Conservation (phyloP, 1,140 invertebrate genomes). For the Ips nitidus region DNA sequence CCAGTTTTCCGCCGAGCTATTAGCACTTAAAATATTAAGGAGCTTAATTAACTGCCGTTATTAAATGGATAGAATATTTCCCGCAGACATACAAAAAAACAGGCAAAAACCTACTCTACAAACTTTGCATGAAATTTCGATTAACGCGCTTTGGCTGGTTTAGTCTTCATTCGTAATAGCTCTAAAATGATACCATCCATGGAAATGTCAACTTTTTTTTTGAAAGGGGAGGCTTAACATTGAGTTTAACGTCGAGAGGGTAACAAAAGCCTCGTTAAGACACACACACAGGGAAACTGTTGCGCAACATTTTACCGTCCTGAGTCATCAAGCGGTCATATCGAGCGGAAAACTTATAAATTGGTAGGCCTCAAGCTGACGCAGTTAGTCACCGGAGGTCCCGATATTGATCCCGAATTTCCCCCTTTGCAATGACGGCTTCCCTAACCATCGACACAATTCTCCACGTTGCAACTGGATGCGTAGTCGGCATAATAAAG, state of each 20-base stretch:
- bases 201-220: background rate
- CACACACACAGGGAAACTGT: slow-evolving; percentile 6
- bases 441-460: slow-evolving; percentile 32
- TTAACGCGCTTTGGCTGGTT: slow-evolving; percentile 8
- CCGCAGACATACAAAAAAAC: slow-evolving; percentile 27
- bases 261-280: background rate
- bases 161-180: background rate
- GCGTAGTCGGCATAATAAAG: slow-evolving; percentile 1
- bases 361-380: slow-evolving; percentile 14
- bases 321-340: slow-evolving; percentile 5
- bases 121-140: slow-evolving; percentile 24
- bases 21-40: slow-evolving; percentile 22
- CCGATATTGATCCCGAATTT: slow-evolving; percentile 22
- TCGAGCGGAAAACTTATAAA: slow-evolving; percentile 15
- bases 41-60: slow-evolving; percentile 27
- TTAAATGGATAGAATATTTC: slow-evolving; percentile 28
- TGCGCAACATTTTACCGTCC: slow-evolving; percentile 4
- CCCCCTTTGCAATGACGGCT: slow-evolving; percentile 18
- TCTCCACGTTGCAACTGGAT: slow-evolving; percentile 22
- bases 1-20: slow-evolving; percentile 17
- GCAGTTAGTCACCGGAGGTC: slow-evolving; percentile 24
- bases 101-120: slow-evolving; percentile 3
- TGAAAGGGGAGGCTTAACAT: too few relatives aligned
- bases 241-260: background rate
- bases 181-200: background rate